Percentiles rank a stretch among this genome's conserved stretches.
Evolutionary conservation across 1,140 invertebrate genomes (phyloP).

Genomic region (Scylla paramamosain): DNA sequence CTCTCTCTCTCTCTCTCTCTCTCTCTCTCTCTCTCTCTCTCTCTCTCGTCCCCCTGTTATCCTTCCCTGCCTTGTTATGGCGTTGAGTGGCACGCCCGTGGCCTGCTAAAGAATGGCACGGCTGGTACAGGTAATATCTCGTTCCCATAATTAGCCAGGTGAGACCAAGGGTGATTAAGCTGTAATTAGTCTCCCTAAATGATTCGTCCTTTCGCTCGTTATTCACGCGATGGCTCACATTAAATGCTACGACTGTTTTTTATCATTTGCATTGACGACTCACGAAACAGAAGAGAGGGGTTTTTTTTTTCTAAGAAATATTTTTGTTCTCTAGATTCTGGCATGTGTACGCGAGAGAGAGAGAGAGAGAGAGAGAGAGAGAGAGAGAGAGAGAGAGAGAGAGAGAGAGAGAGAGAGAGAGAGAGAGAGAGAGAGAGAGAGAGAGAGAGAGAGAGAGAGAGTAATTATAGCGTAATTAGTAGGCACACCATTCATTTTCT

Average conservation of each 20-base stretch:
- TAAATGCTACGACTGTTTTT: background rate
- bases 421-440: too few relatives aligned
- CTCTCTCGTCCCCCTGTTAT: background rate
- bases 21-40: constrained; percentile 12
- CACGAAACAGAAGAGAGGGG: too few relatives aligned
- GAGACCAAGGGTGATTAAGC: constrained; percentile 5
- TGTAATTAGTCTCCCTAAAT: constrained; percentile 23
- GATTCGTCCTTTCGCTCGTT: constrained; percentile 1
- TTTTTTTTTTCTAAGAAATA: too few relatives aligned
- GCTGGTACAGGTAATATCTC: background rate
- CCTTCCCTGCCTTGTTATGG: too few relatives aligned
- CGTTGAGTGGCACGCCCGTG: background rate
- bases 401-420: too few relatives aligned
- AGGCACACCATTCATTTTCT: background rate
- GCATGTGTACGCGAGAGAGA: too few relatives aligned
- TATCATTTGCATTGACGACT: background rate
- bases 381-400: too few relatives aligned
- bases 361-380: too few relatives aligned
- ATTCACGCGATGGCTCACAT: background rate
- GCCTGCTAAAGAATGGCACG: background rate
- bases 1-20: constrained; percentile 20
- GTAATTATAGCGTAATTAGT: background rate
- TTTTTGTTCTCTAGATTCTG: too few relatives aligned
- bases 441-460: too few relatives aligned
- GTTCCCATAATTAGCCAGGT: background rate